Conservation (phyloP, 2,797 vertebrate species). For the Phylloscopus collybita region DNA sequence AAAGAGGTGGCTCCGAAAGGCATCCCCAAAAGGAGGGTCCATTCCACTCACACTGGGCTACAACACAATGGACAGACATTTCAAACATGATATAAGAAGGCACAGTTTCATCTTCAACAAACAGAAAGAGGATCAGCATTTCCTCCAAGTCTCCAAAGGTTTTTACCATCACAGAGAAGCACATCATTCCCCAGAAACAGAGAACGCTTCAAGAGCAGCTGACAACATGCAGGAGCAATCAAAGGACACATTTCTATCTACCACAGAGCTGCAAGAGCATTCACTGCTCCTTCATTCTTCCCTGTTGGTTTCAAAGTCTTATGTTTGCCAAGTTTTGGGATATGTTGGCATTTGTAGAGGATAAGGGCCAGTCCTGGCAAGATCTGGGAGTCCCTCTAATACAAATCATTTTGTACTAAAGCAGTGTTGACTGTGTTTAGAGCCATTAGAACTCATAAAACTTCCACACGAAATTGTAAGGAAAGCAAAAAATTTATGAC, state of each 20-base stretch:
- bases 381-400: neutral
- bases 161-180: neutral
- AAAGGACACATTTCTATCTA: constrained; percentile 2
- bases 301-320: neutral
- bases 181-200: neutral
- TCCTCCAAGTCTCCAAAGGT: neutral
- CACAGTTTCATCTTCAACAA: neutral
- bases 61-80: constrained; percentile 19
- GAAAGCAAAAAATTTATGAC: neutral
- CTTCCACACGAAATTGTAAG: neutral
- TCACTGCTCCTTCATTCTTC: constrained; percentile 13
- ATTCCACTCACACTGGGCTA: constrained; percentile 98
- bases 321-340: neutral
- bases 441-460: neutral
- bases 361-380: neutral
- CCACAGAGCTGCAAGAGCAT: constrained; percentile 15
- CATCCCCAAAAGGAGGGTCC: constrained; percentile 98
- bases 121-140: neutral
- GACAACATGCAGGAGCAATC: neutral
- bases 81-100: neutral
- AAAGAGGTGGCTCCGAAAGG: constrained; percentile 97
- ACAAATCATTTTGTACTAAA: neutral
- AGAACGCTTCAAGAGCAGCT: neutral
- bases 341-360: neutral
- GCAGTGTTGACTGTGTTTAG: neutral